phyloP scores from a whole-genome alignment of 2,888 invertebrate genomes.

The Coenonympha glycerion region DNA sequence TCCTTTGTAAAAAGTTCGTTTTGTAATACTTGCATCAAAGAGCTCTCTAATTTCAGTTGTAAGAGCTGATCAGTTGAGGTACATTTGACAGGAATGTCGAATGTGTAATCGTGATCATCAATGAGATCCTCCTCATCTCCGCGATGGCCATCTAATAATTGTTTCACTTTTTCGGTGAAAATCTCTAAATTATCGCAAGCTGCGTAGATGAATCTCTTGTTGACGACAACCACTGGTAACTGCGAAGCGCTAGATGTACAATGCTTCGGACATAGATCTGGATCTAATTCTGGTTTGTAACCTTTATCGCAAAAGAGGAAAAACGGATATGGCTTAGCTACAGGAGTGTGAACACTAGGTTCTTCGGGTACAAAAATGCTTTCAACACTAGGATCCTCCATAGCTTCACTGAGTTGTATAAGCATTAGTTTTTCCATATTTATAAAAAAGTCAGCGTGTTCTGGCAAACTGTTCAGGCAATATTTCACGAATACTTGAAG shows the following conservation, averaged over 20 bases:
- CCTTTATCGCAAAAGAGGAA: constrained; percentile 56
- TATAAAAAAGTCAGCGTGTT: constrained; percentile 62
- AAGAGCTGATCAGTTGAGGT: constrained; percentile 40
- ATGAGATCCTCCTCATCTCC: constrained; percentile 43
- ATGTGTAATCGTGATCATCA: constrained; percentile 46
- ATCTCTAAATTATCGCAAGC: constrained; percentile 58
- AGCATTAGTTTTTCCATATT: constrained; percentile 65
- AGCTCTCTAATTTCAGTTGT: constrained; percentile 54
- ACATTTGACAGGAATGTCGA: constrained; percentile 46
- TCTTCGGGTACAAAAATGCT: constrained; percentile 50
- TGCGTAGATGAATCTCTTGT: constrained; percentile 56
- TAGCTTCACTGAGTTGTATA: constrained; percentile 50
- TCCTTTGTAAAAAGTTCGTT: constrained; percentile 53
- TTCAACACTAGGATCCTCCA: constrained; percentile 46
- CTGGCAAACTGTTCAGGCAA: constrained; percentile 53
- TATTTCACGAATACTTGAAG: constrained; percentile 61
- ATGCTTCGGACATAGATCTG: constrained; percentile 50
- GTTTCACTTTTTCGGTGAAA: constrained; percentile 49
- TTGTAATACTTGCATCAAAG: constrained; percentile 56
- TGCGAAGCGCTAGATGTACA: constrained; percentile 51
- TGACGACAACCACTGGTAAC: constrained; percentile 57
- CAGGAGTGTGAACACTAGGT: constrained; percentile 38
- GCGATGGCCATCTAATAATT: constrained; percentile 43
- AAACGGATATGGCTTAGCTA: constrained; percentile 51
- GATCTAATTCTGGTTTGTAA: constrained; percentile 44